These are phyloP conservation scores for Molanna angustata DNA, from an alignment of 2,888 invertebrate genomes.

Conservation along the genomic window DNA sequence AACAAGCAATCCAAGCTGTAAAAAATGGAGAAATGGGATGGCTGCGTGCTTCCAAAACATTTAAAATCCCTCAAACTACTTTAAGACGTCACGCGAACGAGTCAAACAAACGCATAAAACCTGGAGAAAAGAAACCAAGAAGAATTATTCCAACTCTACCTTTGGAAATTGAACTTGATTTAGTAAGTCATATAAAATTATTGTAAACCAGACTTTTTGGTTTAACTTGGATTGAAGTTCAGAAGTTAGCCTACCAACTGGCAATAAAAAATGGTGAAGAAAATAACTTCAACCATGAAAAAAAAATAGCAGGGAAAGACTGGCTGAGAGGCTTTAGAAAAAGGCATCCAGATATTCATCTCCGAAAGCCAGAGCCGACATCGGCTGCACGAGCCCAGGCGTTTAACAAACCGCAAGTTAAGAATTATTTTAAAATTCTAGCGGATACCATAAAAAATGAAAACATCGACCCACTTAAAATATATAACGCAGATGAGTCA, in stretches of 20 bases:
- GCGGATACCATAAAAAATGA: neutral
- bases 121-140: neutral
- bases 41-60: conserved; percentile 23
- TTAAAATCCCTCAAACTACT: conserved; percentile 28
- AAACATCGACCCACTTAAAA: conserved; percentile 34
- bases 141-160: neutral
- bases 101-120: neutral
- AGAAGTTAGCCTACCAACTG: conserved; percentile 22
- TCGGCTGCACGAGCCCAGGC: conserved; percentile 26
- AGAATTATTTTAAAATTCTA: conserved; percentile 28
- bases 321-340: conserved; percentile 30
- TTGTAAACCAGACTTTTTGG: conserved; percentile 28
- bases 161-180: conserved; percentile 7
- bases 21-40: conserved; percentile 27
- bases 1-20: conserved; percentile 20
- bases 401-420: conserved; percentile 28
- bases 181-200: conserved; percentile 30
- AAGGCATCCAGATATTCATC: conserved; percentile 20
- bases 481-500: conserved; percentile 43
- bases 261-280: neutral
- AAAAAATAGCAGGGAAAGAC: conserved; percentile 31
- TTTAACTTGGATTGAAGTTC: conserved; percentile 24
- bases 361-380: conserved; percentile 30
- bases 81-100: neutral
- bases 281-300: conserved; percentile 12